Evolutionary conservation across 2,888 invertebrate genomes (phyloP).

Genomic region (Halictus quadricinctus): DNA sequence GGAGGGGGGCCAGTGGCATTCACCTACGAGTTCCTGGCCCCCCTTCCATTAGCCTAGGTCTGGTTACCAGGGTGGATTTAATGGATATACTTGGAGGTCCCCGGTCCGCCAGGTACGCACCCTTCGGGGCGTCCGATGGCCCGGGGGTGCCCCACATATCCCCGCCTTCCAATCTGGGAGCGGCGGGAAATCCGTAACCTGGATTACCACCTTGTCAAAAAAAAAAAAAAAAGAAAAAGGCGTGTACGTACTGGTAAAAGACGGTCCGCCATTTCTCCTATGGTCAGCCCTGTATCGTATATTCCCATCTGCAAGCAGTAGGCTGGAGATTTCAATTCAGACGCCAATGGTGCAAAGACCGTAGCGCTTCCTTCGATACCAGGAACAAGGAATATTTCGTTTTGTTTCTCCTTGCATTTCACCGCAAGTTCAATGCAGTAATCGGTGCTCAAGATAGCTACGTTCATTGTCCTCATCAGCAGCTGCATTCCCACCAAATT

Average conservation of each 20-base stretch:
- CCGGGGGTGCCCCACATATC: no score
- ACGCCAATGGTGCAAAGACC: constrained; percentile 76
- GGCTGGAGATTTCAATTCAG: constrained; percentile 76
- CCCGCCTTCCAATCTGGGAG: no score
- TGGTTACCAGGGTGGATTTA: no score
- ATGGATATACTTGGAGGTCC: no score
- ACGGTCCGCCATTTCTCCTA: constrained; percentile 40
- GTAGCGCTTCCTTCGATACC: constrained; percentile 81
- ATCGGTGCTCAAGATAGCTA: constrained; percentile 20
- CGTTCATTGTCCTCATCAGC: constrained; percentile 56
- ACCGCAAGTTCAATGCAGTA: constrained; percentile 66
- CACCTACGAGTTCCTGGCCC: no score
- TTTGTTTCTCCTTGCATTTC: constrained; percentile 45
- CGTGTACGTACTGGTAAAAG: constrained; percentile 44
- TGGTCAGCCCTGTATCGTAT: neutral
- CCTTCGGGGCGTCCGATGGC: no score
- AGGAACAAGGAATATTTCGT: constrained; percentile 79
- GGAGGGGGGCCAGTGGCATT: no score
- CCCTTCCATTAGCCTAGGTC: no score
- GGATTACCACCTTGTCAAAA: no score
- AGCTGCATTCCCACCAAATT: constrained; percentile 22
- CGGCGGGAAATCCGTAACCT: no score
- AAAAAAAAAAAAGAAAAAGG: no score
- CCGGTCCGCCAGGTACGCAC: no score
- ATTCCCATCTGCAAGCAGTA: constrained; percentile 71